These are phyloP conservation scores for Pipistrellus kuhlii DNA, from an alignment of 2,797 vertebrate species.

Conservation along the genomic window DNA sequence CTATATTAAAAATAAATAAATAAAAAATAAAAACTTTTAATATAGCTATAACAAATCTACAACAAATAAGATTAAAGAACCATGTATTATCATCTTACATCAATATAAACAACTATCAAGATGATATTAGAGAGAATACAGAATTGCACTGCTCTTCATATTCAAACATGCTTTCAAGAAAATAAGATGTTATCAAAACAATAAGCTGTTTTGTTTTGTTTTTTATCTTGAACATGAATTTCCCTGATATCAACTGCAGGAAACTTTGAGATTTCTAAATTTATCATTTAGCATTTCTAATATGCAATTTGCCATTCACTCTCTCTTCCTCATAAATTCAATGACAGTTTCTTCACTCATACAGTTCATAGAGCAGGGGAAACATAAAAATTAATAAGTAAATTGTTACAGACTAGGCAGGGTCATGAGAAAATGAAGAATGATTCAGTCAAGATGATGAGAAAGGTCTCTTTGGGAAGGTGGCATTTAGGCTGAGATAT, in stretches of 20 bases:
- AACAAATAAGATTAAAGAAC: slow-evolving; percentile 28
- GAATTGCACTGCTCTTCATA: background rate
- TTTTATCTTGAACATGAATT: background rate
- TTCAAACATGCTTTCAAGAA: slow-evolving; percentile 54
- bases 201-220: background rate
- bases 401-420: background rate
- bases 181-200: slow-evolving; percentile 12
- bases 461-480: background rate
- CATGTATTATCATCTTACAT: background rate
- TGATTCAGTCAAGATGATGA: background rate
- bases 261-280: background rate
- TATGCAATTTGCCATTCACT: background rate
- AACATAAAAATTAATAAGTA: slow-evolving; percentile 20
- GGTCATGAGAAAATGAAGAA: slow-evolving; percentile 24
- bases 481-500: background rate
- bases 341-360: slow-evolving; percentile 11
- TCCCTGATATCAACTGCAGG: slow-evolving; percentile 2
- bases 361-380: background rate
- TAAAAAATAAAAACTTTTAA: slow-evolving; percentile 14
- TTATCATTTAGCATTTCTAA: slow-evolving; percentile 54
- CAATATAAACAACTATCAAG: slow-evolving; percentile 29
- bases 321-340: slow-evolving; percentile 52
- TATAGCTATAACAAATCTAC: background rate
- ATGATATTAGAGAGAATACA: background rate
- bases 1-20: slow-evolving; percentile 91